Evolutionary conservation across 30 jellyfish, hydroid and myxozoan species (phyloP).

Genomic region (Aurelia coerulea): DNA sequence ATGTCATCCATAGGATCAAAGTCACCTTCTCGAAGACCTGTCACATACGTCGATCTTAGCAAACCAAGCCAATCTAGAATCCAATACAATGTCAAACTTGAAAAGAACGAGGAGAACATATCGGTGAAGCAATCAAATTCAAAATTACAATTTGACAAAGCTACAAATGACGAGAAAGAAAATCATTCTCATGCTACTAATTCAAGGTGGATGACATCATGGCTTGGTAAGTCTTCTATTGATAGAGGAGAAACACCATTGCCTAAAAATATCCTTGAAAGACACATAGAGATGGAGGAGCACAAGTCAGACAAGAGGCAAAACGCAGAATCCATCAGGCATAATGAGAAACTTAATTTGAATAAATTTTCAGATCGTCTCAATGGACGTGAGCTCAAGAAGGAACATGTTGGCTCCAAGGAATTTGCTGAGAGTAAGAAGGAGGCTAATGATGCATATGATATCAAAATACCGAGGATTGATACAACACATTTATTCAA

Average conservation of each 20-base stretch:
- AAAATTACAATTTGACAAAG: slow-evolving; percentile 27
- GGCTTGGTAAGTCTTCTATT: not conserved
- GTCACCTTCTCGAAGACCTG: slow-evolving; percentile 8
- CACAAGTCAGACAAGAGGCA: not conserved
- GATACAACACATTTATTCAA: not conserved
- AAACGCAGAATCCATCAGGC: not conserved
- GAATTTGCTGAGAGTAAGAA: not conserved
- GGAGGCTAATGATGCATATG: not conserved
- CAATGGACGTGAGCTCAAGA: not conserved
- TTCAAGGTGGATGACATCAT: not conserved
- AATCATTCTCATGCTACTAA: not conserved
- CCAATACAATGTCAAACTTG: slow-evolving; percentile 34
- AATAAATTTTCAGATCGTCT: not conserved
- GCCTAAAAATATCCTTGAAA: slow-evolving; percentile 44
- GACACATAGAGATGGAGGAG: slow-evolving; percentile 38
- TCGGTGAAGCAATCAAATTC: slow-evolving; percentile 5
- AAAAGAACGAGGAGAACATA: slow-evolving; percentile 13
- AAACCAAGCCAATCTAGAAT: slow-evolving; percentile 42
- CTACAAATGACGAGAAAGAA: not conserved
- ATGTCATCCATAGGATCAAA: not conserved
- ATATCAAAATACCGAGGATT: not conserved
- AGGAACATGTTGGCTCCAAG: not conserved
- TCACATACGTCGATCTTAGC: slow-evolving; percentile 51
- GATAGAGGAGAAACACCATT: slow-evolving; percentile 28
- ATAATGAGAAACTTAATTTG: not conserved